Percentiles rank a stretch among this genome's conserved stretches.
Evolutionary conservation across 2,797 vertebrate species (phyloP).

Genomic region (Rhodeus uyekii): DNA sequence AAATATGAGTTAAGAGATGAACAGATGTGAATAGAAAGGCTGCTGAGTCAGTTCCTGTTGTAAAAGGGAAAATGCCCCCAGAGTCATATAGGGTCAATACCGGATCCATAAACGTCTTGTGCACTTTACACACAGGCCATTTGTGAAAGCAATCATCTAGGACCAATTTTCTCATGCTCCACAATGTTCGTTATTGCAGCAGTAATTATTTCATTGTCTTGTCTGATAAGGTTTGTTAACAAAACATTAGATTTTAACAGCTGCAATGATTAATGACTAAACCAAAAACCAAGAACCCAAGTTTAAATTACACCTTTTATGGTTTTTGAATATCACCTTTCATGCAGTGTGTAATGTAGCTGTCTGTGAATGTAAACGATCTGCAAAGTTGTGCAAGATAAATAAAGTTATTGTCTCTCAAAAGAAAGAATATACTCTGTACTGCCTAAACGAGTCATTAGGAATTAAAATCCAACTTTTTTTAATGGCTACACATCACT

Average conservation of each 20-base stretch:
- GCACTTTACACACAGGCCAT: conserved; percentile 25
- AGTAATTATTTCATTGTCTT: conserved; percentile 36
- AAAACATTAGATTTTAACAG: conserved; percentile 7
- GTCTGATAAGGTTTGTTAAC: conserved; percentile 29
- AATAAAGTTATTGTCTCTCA: too few species aligned
- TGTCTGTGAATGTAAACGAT: too few species aligned
- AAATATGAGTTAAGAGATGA: conserved; percentile 13
- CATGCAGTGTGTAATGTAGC: too few species aligned
- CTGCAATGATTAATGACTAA: conserved; percentile 11
- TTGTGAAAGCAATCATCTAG: background rate
- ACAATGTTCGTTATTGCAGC: background rate
- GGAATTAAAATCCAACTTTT: too few species aligned
- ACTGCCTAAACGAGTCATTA: too few species aligned
- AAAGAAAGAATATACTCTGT: too few species aligned
- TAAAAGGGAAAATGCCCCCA: conserved; percentile 24
- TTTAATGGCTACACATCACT: too few species aligned
- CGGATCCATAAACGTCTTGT: conserved; percentile 34
- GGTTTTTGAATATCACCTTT: too few species aligned
- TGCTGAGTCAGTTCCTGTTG: conserved; percentile 39
- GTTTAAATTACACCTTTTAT: too few species aligned
- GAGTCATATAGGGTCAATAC: conserved; percentile 39
- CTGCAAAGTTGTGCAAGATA: too few species aligned
- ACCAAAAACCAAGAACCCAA: background rate
- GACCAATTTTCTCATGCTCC: conserved; percentile 7
- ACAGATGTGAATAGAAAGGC: conserved; percentile 5